Evolutionary conservation across 2,888 invertebrate species (phyloP).

Genomic region (Pinctada fucata): DNA sequence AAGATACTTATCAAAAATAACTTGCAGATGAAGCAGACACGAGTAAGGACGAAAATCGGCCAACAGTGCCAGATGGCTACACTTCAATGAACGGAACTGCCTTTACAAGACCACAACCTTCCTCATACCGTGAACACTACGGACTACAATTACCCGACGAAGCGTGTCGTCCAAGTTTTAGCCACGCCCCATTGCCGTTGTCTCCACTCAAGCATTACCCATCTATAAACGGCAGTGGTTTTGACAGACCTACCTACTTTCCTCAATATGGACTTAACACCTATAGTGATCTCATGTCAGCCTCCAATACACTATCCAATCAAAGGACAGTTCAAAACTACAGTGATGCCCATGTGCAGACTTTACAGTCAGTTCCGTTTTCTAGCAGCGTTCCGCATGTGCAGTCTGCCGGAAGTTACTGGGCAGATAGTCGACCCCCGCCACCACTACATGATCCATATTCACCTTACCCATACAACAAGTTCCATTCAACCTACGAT

Average conservation of each 20-base stretch:
- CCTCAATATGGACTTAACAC: slow-evolving; percentile 62
- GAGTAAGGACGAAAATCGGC: slow-evolving; percentile 37
- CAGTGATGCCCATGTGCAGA: slow-evolving; percentile 54
- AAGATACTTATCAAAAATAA: too few species aligned
- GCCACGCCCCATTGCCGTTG: slow-evolving; percentile 43
- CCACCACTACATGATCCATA: slow-evolving; percentile 57
- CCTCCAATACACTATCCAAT: slow-evolving; percentile 44
- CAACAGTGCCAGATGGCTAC: slow-evolving; percentile 24
- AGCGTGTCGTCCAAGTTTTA: slow-evolving; percentile 27
- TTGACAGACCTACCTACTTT: slow-evolving; percentile 61
- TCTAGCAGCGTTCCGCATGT: slow-evolving; percentile 43
- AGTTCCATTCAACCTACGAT: slow-evolving; percentile 58
- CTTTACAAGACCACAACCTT: slow-evolving; percentile 57
- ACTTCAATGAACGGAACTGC: slow-evolving; percentile 55
- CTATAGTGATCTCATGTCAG: slow-evolving; percentile 61
- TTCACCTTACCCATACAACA: slow-evolving; percentile 54
- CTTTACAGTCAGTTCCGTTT: slow-evolving; percentile 54
- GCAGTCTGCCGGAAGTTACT: slow-evolving; percentile 53
- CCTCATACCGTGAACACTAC: slow-evolving; percentile 38
- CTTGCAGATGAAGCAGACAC: too few species aligned
- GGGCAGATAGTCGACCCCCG: slow-evolving; percentile 56
- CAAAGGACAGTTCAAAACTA: slow-evolving; percentile 49
- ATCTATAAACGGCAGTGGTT: slow-evolving; percentile 47
- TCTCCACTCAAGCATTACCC: slow-evolving; percentile 60
- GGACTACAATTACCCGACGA: slow-evolving; percentile 31